Evolutionary conservation across 2,797 vertebrate genomes (phyloP).

Genomic region (Percopsis omiscomaycus): DNA sequence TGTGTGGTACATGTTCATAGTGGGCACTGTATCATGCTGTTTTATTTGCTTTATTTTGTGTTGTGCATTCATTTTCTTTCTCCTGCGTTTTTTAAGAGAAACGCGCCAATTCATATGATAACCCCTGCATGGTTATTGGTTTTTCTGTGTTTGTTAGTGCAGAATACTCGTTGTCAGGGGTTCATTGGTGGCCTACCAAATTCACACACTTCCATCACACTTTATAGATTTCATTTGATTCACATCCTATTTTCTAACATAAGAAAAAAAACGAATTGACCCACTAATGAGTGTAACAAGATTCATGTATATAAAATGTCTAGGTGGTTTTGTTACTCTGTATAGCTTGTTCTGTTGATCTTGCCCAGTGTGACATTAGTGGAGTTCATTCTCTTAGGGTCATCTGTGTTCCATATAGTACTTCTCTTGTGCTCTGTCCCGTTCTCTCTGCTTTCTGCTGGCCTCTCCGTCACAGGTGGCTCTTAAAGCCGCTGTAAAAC

Average conservation of each 20-base stretch:
- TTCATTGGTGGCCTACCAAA: conserved; percentile 51
- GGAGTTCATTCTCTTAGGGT: conserved; percentile 32
- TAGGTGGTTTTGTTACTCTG: conserved; percentile 63
- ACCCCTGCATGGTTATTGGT: conserved; percentile 33
- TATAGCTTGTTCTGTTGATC: conserved; percentile 70
- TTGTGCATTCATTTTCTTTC: conserved; percentile 16
- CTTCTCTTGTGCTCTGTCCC: conserved; percentile 24
- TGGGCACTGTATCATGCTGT: conserved; percentile 57
- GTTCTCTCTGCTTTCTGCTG: conserved; percentile 24
- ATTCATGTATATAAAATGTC: conserved; percentile 72
- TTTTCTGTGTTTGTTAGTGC: conserved; percentile 34
- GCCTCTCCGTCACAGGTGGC: background rate
- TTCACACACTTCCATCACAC: conserved; percentile 50
- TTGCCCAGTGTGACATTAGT: conserved; percentile 55
- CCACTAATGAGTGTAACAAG: conserved; percentile 66
- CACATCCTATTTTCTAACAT: conserved; percentile 45
- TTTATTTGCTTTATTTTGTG: conserved; percentile 62
- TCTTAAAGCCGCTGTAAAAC: background rate
- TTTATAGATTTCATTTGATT: conserved; percentile 29
- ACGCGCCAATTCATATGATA: conserved; percentile 13
- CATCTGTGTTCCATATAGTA: conserved; percentile 47
- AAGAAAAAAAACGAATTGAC: conserved; percentile 22
- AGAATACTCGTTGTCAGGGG: conserved; percentile 48
- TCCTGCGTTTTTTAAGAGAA: background rate
- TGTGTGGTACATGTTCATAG: conserved; percentile 32